Evolutionary conservation across 2,113 vertebrate genomes (phyloP), one percentile per base, ranked within the genome.

Genomic region (Catharus fuscescens): DNA sequence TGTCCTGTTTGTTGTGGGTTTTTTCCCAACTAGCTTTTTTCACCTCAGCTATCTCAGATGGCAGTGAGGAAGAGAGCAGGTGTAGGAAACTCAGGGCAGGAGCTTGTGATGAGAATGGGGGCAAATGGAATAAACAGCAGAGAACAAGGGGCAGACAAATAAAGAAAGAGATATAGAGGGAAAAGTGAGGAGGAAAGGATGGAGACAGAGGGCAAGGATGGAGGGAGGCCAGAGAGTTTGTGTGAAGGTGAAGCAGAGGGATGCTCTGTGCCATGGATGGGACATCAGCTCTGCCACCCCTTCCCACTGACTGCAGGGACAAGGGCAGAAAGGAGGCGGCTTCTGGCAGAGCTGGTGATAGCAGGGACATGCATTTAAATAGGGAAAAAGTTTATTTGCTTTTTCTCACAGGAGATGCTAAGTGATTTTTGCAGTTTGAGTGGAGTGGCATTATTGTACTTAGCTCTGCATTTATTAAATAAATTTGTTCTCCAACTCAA

Each of bases 391-490:
- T 98, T 97, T 97, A 97, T 98, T 98, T 98, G 97, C 95, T 94
- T 96, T 97, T 94, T 96, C 88, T 97, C 42, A 1, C 92, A 97
- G 94, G 96, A 94, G 94, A 91, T 95, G 95, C 96, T 98, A 97
- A 98, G 97, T 97, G 97, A 97, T 97, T 98, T 97, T 96, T 97
- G 95, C 96, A 97, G 95, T 98, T 90, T 50, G 97, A 98, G 97
- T 97, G 92, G 94, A 96, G 92, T 38, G 93, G 97, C 97, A 97
- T 98, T 97, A 96, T 96, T 97, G 97, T 95, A 96, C 96, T 98
- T 97, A 98, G 96, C 93, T 95, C 96, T 97, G 97, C 98, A 98
- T 98, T 97, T 97, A 98, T 98, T 98, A 98, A 98, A 98, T 98
- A 98, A 97, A 98, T 98, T 98, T 98, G 97, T 98, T 97, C 97